Percentiles rank a stretch among this genome's conserved stretches.
Conservation (phyloP, 2,888 invertebrate species). For the Ditula angustiorana region DNA sequence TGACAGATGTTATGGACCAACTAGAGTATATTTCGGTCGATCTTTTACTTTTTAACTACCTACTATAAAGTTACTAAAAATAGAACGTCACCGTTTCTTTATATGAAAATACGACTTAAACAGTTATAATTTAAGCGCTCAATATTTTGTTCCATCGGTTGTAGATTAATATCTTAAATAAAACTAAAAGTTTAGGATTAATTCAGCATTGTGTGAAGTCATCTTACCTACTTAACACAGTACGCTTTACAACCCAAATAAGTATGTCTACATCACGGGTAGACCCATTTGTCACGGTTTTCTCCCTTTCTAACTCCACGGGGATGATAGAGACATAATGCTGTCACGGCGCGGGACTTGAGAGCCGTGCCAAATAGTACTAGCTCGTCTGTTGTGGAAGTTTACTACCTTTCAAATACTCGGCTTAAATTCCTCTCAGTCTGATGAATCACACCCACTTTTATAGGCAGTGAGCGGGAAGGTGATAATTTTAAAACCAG, state of each 20-base stretch:
- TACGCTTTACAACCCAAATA: background rate
- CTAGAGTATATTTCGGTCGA: no score
- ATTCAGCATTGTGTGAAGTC: background rate
- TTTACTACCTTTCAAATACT: conserved; percentile 6
- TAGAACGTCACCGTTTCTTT: no score
- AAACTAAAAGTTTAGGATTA: background rate
- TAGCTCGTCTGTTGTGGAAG: background rate
- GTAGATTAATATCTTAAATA: background rate
- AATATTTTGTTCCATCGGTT: background rate
- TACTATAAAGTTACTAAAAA: no score
- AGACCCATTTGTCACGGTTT: background rate
- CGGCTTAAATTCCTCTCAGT: conserved; percentile 12
- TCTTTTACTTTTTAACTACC: no score
- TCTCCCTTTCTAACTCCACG: background rate
- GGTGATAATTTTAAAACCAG: no score
- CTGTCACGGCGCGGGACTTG: background rate
- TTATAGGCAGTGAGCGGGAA: conserved; percentile 4
- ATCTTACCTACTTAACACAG: background rate
- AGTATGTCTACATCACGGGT: background rate
- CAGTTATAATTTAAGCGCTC: background rate
- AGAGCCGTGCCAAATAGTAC: background rate
- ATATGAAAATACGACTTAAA: no score
- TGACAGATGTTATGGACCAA: no score
- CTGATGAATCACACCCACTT: conserved; percentile 9
- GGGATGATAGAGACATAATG: background rate